Conservation (phyloP, 2,113 vertebrate species). For the Vombatus ursinus region DNA sequence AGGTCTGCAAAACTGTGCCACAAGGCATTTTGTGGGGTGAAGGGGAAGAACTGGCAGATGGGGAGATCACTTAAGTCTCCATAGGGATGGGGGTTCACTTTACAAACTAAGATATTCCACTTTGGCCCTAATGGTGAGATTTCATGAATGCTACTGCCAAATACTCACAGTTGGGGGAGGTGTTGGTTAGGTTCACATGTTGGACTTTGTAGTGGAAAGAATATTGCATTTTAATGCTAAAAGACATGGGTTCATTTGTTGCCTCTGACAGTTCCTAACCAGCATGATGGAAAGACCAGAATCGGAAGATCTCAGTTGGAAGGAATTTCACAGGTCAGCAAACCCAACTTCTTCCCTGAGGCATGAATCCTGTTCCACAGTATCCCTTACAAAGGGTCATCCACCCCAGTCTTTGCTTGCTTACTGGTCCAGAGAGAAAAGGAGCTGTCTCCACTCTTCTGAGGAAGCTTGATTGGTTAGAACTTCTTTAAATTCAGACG, state of each 20-base stretch:
- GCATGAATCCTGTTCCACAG: background rate
- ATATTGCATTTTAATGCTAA: background rate
- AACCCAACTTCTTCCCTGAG: background rate
- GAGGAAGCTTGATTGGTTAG: background rate
- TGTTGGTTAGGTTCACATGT: background rate
- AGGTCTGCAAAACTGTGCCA: background rate
- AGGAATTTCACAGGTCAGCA: background rate
- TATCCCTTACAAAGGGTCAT: background rate
- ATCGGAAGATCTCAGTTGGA: background rate
- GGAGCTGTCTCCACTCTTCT: background rate
- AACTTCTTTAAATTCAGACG: background rate
- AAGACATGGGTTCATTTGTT: background rate
- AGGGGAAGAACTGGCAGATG: background rate
- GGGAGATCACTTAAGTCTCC: background rate
- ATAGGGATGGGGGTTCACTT: background rate
- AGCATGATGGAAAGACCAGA: background rate
- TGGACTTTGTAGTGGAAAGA: background rate
- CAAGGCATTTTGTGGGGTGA: background rate
- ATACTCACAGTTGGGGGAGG: background rate
- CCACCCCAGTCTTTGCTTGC: too few relatives aligned
- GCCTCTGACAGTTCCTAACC: background rate
- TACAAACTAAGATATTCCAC: background rate
- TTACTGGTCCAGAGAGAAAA: background rate
- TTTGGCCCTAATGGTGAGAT: background rate
- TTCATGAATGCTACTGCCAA: background rate